Conservation (phyloP, 2,888 invertebrate species). For the Parapristionchus giblindavisi region DNA sequence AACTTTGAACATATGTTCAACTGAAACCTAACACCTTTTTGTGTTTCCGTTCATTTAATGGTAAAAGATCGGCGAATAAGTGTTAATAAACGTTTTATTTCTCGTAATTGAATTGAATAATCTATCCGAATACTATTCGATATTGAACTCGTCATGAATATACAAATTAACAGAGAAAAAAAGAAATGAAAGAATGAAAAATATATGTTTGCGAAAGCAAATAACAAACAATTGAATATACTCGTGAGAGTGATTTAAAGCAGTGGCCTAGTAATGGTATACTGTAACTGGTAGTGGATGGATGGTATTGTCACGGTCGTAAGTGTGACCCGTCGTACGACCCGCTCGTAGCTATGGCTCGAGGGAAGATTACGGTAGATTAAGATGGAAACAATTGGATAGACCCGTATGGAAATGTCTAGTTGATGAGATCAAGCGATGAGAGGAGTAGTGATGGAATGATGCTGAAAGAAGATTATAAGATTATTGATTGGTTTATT, state of each 20-base stretch:
- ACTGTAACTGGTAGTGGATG: slow-evolving; percentile 1
- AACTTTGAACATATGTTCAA: no score
- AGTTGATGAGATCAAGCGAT: slow-evolving; percentile 4
- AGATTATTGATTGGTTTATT: background rate
- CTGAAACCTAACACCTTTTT: no score
- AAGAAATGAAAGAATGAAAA: background rate
- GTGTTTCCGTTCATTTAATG: no score
- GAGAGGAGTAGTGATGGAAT: slow-evolving; percentile 23
- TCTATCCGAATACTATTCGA: slow-evolving; percentile 7
- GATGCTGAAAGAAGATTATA: background rate
- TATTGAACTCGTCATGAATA: slow-evolving; percentile 8
- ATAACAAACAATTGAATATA: slow-evolving; percentile 20
- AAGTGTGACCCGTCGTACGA: slow-evolving; percentile 13
- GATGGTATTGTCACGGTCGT: slow-evolving; percentile 16
- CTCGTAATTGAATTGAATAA: slow-evolving; percentile 14
- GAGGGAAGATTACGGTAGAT: background rate
- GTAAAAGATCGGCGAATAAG: background rate
- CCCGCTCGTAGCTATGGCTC: background rate
- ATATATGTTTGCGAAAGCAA: background rate
- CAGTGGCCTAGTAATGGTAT: slow-evolving; percentile 9
- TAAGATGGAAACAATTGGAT: slow-evolving; percentile 25
- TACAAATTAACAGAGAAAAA: background rate
- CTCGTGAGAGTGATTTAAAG: slow-evolving; percentile 31
- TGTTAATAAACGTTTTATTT: slow-evolving; percentile 11
- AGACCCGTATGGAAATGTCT: slow-evolving; percentile 25